Conservation (phyloP, 1,140 invertebrate genomes). For the Ridgeia piscesae region DNA sequence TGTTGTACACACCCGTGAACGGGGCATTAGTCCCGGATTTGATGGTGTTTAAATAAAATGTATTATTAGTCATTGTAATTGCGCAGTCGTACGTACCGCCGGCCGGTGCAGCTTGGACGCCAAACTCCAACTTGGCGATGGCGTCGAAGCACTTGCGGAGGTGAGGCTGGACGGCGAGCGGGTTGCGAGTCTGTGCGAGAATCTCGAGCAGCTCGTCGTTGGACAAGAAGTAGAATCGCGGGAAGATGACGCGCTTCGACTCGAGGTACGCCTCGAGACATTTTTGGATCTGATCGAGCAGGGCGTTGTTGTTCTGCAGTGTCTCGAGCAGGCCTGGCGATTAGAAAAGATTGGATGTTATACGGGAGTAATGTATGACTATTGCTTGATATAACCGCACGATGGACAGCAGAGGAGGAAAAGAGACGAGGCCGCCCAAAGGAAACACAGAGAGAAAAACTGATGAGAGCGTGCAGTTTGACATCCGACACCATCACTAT, state of each 20-base stretch:
- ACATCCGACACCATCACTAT: no score
- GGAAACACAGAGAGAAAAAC: no score
- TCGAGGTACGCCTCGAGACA: slow-evolving; percentile 59
- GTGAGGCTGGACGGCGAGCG: slow-evolving; percentile 84
- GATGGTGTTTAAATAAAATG: no score
- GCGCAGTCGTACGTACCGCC: background rate
- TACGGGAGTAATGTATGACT: background rate
- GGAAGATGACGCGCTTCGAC: slow-evolving; percentile 58
- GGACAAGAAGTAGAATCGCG: slow-evolving; percentile 60
- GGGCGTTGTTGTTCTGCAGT: slow-evolving; percentile 58
- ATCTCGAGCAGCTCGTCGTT: slow-evolving; percentile 60
- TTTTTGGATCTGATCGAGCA: slow-evolving; percentile 59
- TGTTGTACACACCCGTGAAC: no score
- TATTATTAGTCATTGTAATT: background rate
- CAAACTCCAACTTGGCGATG: slow-evolving; percentile 71
- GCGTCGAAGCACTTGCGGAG: slow-evolving; percentile 88
- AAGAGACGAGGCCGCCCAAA: no score
- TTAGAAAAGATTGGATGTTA: background rate
- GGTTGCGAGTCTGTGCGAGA: slow-evolving; percentile 72
- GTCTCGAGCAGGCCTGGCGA: slow-evolving; percentile 53
- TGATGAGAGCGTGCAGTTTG: no score
- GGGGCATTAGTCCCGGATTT: no score
- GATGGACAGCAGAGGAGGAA: no score
- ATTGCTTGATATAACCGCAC: no score
- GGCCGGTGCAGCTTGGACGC: slow-evolving; percentile 55